Conservation (phyloP, 2,113 vertebrate genomes). For the Calcarius ornatus region DNA sequence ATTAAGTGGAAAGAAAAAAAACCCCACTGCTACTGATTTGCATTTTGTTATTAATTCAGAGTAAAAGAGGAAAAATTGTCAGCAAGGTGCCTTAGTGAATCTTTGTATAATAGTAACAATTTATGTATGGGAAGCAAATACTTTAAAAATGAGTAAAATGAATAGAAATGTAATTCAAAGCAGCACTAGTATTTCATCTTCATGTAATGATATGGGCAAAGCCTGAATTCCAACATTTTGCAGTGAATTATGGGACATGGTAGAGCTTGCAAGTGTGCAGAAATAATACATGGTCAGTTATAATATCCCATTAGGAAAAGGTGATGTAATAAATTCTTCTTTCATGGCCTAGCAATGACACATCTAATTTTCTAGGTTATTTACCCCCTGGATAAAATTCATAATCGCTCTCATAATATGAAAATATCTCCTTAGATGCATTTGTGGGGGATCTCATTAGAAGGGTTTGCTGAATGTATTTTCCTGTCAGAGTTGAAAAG, state of each 20-base stretch:
- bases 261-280: slow-evolving; percentile 24
- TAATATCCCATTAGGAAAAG: slow-evolving; percentile 71
- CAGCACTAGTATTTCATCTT: slow-evolving; percentile 20
- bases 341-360: slow-evolving; percentile 71
- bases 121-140: slow-evolving; percentile 49
- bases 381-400: slow-evolving; percentile 66
- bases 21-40: not conserved
- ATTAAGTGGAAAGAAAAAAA: not conserved
- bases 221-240: slow-evolving; percentile 19
- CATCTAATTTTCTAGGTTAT: slow-evolving; percentile 69
- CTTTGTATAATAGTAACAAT: slow-evolving; percentile 39
- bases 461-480: slow-evolving; percentile 4
- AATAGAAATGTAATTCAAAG: slow-evolving; percentile 46
- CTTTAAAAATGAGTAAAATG: slow-evolving; percentile 32
- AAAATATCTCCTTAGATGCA: slow-evolving; percentile 35
- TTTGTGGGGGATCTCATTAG: slow-evolving; percentile 15
- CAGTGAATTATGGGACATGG: slow-evolving; percentile 53
- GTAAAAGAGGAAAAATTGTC: slow-evolving; percentile 18
- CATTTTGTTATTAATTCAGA: slow-evolving; percentile 62
- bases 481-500: not conserved
- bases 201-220: slow-evolving; percentile 28
- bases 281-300: slow-evolving; percentile 37
- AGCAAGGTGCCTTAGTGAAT: not conserved
- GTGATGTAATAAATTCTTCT: slow-evolving; percentile 69
- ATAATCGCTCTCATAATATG: slow-evolving; percentile 42